Evolutionary conservation across 2,888 invertebrate species (phyloP), one percentile per base, ranked within the genome.

Genomic region (Galerucella pusilla): DNA sequence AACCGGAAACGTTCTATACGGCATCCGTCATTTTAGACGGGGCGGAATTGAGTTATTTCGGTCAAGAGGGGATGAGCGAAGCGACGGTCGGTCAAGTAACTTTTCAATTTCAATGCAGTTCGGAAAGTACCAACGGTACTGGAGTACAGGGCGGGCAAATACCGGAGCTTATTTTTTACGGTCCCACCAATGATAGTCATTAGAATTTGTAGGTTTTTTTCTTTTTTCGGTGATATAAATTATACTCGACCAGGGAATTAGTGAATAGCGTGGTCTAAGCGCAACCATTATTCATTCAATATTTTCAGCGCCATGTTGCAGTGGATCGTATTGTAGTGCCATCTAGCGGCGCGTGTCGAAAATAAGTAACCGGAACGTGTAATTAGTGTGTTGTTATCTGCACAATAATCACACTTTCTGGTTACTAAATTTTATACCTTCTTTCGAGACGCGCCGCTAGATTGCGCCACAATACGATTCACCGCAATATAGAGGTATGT

Each of bases 81-180:
- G 96, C 97, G 61, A 94, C 94, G 73, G 95, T 96, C 87, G 97
- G 97, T 5, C 94, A 94, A 85, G 97, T 98, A 74, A 97, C 96
- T 78, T 98, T 98, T 89, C 97, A 97, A 89, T 98, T 98, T 89
- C 97, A 98, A 88, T 97, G 97, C 88, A 97, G 97, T 70, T 96
- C 97, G 7, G 98, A 98, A 86, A 97, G 97, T 89, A 98, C 98
- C 72, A 98, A 98, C 84, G 98, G 98, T 66, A 98, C 98, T 1
- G 97, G 97, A 10, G 97, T 98, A 5, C 97, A 98, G 88, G 98
- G 98, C 65, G 98, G 98, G 60, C 98, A 98, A 88, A 98, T 98
- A 85, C 98, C 98, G 3, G 98, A 98, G 89, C 90, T 98, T 76
- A 97, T 98, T 84, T 98, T 97, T 87, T 98, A 97, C 85, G 97